A percentile compares a stretch with the other conserved stretches of the same genome.
Evolutionary conservation across 2,888 invertebrate species (phyloP).

Genomic region (Phaedon cochleariae): DNA sequence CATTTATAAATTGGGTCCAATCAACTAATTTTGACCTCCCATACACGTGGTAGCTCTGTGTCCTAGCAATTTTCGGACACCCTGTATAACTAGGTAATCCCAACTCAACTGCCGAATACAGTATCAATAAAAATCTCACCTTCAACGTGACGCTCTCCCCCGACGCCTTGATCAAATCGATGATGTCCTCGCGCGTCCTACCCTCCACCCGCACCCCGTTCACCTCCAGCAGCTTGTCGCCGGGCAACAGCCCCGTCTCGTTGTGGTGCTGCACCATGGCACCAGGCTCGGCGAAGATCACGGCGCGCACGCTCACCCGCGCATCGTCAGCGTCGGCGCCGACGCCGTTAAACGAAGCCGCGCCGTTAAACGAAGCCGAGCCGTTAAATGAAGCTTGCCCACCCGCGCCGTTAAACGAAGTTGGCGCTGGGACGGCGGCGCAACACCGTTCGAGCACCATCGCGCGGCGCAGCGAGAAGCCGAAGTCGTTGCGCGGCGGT

Average conservation of each 20-base stretch:
- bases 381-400: no score
- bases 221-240: conserved; percentile 91
- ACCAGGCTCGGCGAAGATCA: conserved; percentile 92
- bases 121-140: conserved; percentile 65
- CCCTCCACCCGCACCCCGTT: conserved; percentile 87
- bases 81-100: no score
- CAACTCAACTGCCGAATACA: no score
- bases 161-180: conserved; percentile 90
- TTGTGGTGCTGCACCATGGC: conserved; percentile 73
- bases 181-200: conserved; percentile 88
- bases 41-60: no score
- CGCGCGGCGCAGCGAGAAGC: conserved; percentile 90
- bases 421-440: no score
- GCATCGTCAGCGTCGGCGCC: conserved; percentile 58
- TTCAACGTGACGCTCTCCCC: conserved; percentile 84
- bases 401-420: conserved; percentile 32
- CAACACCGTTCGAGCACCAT: conserved; percentile 73
- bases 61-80: no score
- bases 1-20: no score
- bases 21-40: no score
- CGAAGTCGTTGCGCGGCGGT: conserved; percentile 89
- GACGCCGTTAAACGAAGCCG: no score
- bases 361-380: no score
- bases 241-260: conserved; percentile 90
- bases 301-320: conserved; percentile 70